Evolutionary conservation across 2,888 invertebrate species (phyloP).

Genomic region (Leptinotarsa haldemani): DNA sequence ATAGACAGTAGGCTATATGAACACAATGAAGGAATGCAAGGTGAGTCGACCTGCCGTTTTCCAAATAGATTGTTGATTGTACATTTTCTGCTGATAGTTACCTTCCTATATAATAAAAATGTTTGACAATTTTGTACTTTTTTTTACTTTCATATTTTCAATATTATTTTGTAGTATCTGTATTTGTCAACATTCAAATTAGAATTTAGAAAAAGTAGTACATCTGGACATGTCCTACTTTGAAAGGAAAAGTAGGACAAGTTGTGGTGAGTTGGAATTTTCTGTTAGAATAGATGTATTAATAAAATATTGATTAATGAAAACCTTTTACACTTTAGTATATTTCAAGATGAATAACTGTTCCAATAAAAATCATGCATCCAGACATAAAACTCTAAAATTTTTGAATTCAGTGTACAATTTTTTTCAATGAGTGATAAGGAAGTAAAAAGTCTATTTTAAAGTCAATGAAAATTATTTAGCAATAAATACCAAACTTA

Average conservation of each 20-base stretch:
- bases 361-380: background rate
- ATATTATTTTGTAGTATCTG: background rate
- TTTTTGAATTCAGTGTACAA: too few relatives aligned
- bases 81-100: background rate
- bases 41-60: conserved; percentile 39
- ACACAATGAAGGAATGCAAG: conserved; percentile 60
- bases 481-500: too few relatives aligned
- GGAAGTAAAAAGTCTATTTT: too few relatives aligned
- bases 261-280: background rate
- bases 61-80: background rate
- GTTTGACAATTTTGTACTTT: background rate
- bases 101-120: background rate
- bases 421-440: too few relatives aligned
- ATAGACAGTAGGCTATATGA: conserved; percentile 75
- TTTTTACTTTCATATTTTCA: background rate
- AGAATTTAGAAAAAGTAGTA: conserved; percentile 15
- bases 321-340: background rate
- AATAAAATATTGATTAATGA: background rate
- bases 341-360: background rate
- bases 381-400: background rate
- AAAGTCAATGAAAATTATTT: too few relatives aligned
- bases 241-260: conserved; percentile 16
- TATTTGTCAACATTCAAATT: background rate
- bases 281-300: background rate
- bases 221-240: conserved; percentile 23